Evolutionary conservation across 2,113 vertebrate genomes (phyloP), one percentile per base, ranked within the genome.

Genomic region (Muscicapa adusta): DNA sequence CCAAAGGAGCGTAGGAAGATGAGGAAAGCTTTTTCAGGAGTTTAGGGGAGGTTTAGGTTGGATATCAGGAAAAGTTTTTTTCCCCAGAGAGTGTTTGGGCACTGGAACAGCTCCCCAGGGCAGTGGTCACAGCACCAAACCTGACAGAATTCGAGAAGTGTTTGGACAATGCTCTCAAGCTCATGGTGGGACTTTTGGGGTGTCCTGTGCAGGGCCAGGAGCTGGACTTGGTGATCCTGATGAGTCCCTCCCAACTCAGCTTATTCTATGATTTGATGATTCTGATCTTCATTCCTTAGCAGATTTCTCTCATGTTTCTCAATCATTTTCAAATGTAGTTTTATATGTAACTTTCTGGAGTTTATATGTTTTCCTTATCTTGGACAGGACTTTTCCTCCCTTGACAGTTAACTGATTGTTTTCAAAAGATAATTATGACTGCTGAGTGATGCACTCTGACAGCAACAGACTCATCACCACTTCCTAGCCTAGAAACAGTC

Each of bases 61-160:
- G 28, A 2, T 9, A 14, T 58, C 7, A 58, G 53, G 13, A 20
- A 14, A 14, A 45, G 13, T 4, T 18, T 24, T 3, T 7, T 66
- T 8, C 0, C 14, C 28, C 45, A 24, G 28, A 17, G 12, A 3
- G 7, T 36, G 23, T 1, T 0, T 36, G n/a, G 58, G 23, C 23
- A 8, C 33, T 66, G 51, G 26, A 58, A 5, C 12, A 57, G 26
- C 23, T 73, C 51, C 48, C 14, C 67, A 13, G 43, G 43, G 43
- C 8, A 62, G 14, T 14, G 58, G 5, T 23, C 43, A 19, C 33
- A n/a, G 12, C 45, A 20, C 33, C 33, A 53, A 53, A 13, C 28
- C 60, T 67, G 53, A 0, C 13, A 9, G 36, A 60, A 45, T 1
- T 66, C 33, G 7, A 2, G 29, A 66, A 66, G 26, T 3, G 6